Evolutionary conservation across 2,888 invertebrate species (phyloP), one percentile per base, ranked within the genome.

Genomic region (Thecocarcelia acutangulata): DNA sequence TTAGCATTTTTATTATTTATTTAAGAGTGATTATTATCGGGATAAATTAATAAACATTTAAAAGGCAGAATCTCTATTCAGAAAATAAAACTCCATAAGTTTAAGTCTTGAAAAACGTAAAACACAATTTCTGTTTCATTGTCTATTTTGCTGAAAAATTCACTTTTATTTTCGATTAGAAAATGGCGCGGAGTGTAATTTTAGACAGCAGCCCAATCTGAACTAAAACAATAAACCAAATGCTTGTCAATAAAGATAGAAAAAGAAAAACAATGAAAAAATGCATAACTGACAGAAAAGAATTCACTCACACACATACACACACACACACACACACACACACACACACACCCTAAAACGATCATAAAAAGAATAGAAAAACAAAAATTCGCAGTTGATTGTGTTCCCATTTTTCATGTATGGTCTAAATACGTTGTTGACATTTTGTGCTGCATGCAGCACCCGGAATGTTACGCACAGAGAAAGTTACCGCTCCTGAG

Each of bases 371-470:
- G 4, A 12, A 21, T 12, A 15, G 63, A 48, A 70, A 56, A 33
- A 33, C 33, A 33, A 52, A 50, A 58, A 37, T 1, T 12, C 15
- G 44, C 19, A 64, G 21, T 78, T 52, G 70, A 77, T 77, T 77
- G 63, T 77, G 77, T 77, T 70, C 70, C 77, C 64, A 70, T 70
- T 77, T 37, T 70, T 77, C 70, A 66, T 72, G 72, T 42, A 44
- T 61, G 44, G 33, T 76, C 59, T 68, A 68, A 73, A 79, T 79
- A 58, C 59, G 54, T 76, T 44, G 70, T 42, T 80, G 76, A 76
- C 66, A 61, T 76, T 52, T 59, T 61, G 3, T 72, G 76, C 54
- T 72, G 76, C 54, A 54, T 66, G 21, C 61, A 28, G 69, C 61
- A 75, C 21, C 56, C 54, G 54, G 15, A 17, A 63, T 74, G 56